These are phyloP conservation scores for Tipula vernalis DNA, from an alignment of 2,888 invertebrate genomes.

Conservation along the genomic window DNA sequence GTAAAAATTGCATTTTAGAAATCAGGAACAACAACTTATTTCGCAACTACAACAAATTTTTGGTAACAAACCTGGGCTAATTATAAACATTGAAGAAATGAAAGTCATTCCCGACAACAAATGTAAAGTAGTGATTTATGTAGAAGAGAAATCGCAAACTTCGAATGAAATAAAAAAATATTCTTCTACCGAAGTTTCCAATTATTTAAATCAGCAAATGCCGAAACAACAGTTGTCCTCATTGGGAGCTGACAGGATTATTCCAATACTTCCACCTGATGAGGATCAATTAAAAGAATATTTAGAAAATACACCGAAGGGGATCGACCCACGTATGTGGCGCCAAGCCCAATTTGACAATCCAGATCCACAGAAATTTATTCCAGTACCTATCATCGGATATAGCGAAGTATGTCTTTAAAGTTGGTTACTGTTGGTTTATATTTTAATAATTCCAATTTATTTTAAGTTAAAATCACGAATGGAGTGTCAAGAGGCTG, in stretches of 20 bases:
- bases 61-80: constrained; percentile 74
- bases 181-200: constrained; percentile 56
- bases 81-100: constrained; percentile 62
- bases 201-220: constrained; percentile 54
- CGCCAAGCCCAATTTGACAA: constrained; percentile 92
- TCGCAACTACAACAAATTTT: constrained; percentile 55
- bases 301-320: constrained; percentile 76
- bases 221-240: constrained; percentile 59
- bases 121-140: constrained; percentile 61
- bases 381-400: constrained; percentile 91
- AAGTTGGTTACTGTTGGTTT: neutral
- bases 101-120: constrained; percentile 67
- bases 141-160: constrained; percentile 53
- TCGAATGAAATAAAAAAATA: constrained; percentile 54
- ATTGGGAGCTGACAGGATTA: constrained; percentile 58
- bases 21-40: constrained; percentile 57
- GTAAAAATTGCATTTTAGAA: constrained; percentile 32
- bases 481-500: constrained; percentile 70
- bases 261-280: constrained; percentile 62
- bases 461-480: constrained; percentile 51
- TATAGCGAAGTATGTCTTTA: constrained; percentile 51
- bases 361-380: constrained; percentile 77
- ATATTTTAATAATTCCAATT: neutral
- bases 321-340: constrained; percentile 88
- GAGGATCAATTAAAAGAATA: constrained; percentile 76